Evolutionary conservation across 2,888 invertebrate species (phyloP), one percentile per base, ranked within the genome.

Genomic region (Ochropacha duplaris): DNA sequence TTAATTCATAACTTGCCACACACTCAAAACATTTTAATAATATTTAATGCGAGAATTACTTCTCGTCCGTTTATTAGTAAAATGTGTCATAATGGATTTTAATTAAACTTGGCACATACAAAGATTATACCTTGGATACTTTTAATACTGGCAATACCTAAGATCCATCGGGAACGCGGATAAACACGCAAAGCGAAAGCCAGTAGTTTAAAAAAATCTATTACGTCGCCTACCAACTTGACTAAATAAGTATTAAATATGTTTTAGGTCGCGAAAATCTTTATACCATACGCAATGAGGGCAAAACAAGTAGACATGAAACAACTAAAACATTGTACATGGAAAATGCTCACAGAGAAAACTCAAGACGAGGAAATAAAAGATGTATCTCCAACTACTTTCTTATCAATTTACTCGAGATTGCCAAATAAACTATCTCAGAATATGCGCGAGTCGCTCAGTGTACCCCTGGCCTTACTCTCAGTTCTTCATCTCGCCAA

Each of bases 291-390:
- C 83, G 96, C 97, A 5, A 95, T 95, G 86, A 94, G 95, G 57
- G 97, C 98, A 5, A 98, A 98, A 79, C 96, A 96, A 59, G 95
- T 98, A 49, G 97, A 98, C 76, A 97, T 98, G 95, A 96, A 96
- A 74, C 95, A 95, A 77, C 84, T 98, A 50, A 98, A 98, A 80
- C 89, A 92, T n/a, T 94, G 94, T 56, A 95, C 97, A 63, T 97
- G 96, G 95, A 93, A 93, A 49, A 83, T 95, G 64, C 84, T 97
- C 9, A 92, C 90, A 0, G 84, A 84, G 22, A 75, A 79, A 51
- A 79, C 86, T 4, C 70, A 81, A 0, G 76, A 79, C 28, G 85
- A 82, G 2, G 81, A 82, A 5, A 79, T 80, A n/a, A 86, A 86
- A 50, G 71, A 76, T 5, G 92, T 94, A 0, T 79, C 92, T 0